These are phyloP conservation scores for Girardia tigrina DNA, from an alignment of 2,888 invertebrate genomes.

Conservation along the genomic window DNA sequence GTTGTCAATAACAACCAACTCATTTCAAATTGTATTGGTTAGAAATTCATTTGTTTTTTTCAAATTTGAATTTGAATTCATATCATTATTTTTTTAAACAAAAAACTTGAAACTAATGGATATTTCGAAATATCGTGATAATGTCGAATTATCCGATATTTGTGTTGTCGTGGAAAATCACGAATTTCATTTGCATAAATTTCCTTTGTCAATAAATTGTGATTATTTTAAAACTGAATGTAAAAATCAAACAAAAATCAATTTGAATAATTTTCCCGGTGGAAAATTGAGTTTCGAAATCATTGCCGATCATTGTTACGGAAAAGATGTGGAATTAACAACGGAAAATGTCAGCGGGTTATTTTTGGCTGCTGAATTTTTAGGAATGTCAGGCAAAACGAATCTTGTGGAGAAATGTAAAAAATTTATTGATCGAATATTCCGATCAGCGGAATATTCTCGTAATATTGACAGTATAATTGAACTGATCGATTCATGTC, in stretches of 20 bases:
- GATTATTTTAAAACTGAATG: slow-evolving; percentile 39
- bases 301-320: slow-evolving; percentile 49
- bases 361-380: slow-evolving; percentile 35
- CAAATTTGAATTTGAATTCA: too few species aligned
- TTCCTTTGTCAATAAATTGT: slow-evolving; percentile 47
- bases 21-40: slow-evolving; percentile 4
- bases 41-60: not conserved
- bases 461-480: slow-evolving; percentile 31
- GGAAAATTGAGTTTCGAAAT: slow-evolving; percentile 44
- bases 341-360: slow-evolving; percentile 43
- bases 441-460: slow-evolving; percentile 30
- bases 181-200: slow-evolving; percentile 46
- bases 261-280: slow-evolving; percentile 46
- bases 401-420: slow-evolving; percentile 32
- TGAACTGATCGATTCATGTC: slow-evolving; percentile 30
- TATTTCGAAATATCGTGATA: slow-evolving; percentile 35
- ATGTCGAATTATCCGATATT: slow-evolving; percentile 48
- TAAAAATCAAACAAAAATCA: slow-evolving; percentile 39
- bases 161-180: slow-evolving; percentile 42
- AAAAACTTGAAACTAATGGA: slow-evolving; percentile 34
- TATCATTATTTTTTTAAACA: not conserved
- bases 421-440: slow-evolving; percentile 28
- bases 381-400: slow-evolving; percentile 30
- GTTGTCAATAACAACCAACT: not conserved
- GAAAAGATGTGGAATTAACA: slow-evolving; percentile 42